Evolutionary conservation across 2,113 vertebrate genomes (phyloP).

Genomic region (Albula goreensis): DNA sequence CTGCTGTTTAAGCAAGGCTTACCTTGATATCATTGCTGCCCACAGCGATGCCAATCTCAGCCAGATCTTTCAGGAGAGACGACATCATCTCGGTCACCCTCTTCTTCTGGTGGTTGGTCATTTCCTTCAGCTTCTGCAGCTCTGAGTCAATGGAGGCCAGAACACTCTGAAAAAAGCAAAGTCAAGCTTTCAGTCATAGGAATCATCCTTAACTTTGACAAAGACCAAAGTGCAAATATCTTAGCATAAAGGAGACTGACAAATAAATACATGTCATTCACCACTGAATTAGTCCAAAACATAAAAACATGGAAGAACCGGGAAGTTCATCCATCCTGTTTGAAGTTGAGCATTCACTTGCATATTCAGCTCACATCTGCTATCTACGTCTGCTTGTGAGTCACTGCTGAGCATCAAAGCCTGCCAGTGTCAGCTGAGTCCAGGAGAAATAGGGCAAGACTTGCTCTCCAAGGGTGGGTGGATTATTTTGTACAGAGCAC

Average conservation of each 20-base stretch:
- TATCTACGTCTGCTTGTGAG: not conserved
- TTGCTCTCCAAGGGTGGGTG: not conserved
- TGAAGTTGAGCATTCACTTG: not conserved
- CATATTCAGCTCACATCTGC: not conserved
- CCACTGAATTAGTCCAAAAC: not conserved
- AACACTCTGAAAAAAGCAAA: constrained; percentile 69
- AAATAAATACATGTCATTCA: not conserved
- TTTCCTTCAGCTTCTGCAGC: constrained; percentile 96
- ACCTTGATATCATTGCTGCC: constrained; percentile 98
- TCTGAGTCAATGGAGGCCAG: constrained; percentile 93
- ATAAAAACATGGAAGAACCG: not conserved
- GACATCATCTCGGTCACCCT: constrained; percentile 97
- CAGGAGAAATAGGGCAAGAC: not conserved
- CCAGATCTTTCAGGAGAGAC: constrained; percentile 91
- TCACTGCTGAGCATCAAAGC: constrained; percentile 6
- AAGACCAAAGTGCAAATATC: not conserved
- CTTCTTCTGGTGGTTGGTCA: constrained; percentile 98
- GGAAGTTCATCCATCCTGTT: not conserved
- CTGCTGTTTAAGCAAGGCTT: constrained; percentile 12
- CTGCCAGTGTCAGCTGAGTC: not conserved
- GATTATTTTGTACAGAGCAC: not conserved
- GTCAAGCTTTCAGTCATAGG: not conserved
- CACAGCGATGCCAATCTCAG: constrained; percentile 93
- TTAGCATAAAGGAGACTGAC: not conserved
- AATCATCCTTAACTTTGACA: not conserved